Evolutionary conservation across 2,888 invertebrate genomes (phyloP), one percentile per base, ranked within the genome.

Genomic region (Diplazon laetatorius): DNA sequence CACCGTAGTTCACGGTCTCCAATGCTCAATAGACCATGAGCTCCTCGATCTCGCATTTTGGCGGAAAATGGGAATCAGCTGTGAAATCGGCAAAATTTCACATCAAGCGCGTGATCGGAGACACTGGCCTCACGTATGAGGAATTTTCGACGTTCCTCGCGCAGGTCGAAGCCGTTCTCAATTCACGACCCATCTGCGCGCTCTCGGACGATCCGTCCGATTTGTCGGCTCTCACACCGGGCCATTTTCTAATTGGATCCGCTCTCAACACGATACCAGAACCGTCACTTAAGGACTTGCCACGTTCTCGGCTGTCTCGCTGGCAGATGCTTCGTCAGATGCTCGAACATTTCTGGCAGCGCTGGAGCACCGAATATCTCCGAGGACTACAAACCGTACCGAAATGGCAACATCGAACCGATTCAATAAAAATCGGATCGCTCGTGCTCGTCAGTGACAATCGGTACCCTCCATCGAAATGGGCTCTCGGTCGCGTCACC

Each of bases 61-160:
- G 89, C 1, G 89, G 88, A 1, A 63, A 88, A 2, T 90, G 88
- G 86, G 88, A 90, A 72, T 85, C 87, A 0, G 86, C 84, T 2
- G 87, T 90, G 0, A 88, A 88, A 57, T 85, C 85, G 0, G 77
- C 85, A 0, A 91, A 90, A 77, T 82, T 78, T 71, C 88, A 89
- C 72, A 59, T 90, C 0, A 80, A 80, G 16, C 72, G 86, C 18
- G 79, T 86, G 0, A 57, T 88, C 3, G 85, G 86, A 0, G 78
- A 83, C 1, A 22, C 79, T 10, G 80, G 59, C 2, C 48, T 85
- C 1, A 88, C 86, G 0, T 87, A 78, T 55, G 87, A 89, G 68
- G 87, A 91, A 59, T 71, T 88, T 10, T 65, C 78, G 12, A 89
- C 88, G 0, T 12, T 87, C 3, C 16, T 87, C 14, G 82, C 82